Base-by-base conservation (phyloP, 2,113 vertebrate genomes). In the Oryzias curvinotus region DNA sequence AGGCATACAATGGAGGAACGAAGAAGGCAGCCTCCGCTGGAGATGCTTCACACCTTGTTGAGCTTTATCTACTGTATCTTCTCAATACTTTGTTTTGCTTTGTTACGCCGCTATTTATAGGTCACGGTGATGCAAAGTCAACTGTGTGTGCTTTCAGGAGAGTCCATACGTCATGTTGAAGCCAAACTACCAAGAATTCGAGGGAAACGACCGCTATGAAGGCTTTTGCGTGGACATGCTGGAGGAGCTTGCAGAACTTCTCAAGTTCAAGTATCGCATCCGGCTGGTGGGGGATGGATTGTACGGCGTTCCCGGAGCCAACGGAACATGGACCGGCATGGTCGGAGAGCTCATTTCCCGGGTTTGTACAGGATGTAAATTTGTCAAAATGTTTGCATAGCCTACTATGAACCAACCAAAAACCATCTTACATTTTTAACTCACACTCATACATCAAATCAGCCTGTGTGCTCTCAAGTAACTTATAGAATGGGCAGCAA, bases 161-260 rank as follows among this genome's bases (percentile, higher is more conserved):
- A 99, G 98, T 90, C 97, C 97, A 0, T 99, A 99, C 21, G 92
- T 99, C 79, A 99, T 98, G 97, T 93, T 99, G 85, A 95, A 94
- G 84, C 89, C 86, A 64, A 97, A 98, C 88, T 92, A 98, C 87
- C 95, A 96, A 77, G 94, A 95, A 46, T 91, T 98, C 79, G 93
- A 97, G 21, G 97, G 96, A 63, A 99, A 98, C 0, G 95, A 98
- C 26, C 95, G 94, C 51, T 99, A 98, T 0, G 95, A 99, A 80
- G 97, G 97, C 10, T 98, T 99, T 90, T 99, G 97, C 0, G 94
- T 99, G 88, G 97, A 99, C 91, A 97, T 99, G 95, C 91, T 99
- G 70, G 93, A 95, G 88, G 97, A 99, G 89, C 89, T 99, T 75
- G 94, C 97, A 0, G 94, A 96, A 63, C 96, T 96, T 84, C 92